Evolutionary conservation across 1,140 invertebrate species (phyloP), one percentile per base, ranked within the genome.

Genomic region (Liolophura sinensis): DNA sequence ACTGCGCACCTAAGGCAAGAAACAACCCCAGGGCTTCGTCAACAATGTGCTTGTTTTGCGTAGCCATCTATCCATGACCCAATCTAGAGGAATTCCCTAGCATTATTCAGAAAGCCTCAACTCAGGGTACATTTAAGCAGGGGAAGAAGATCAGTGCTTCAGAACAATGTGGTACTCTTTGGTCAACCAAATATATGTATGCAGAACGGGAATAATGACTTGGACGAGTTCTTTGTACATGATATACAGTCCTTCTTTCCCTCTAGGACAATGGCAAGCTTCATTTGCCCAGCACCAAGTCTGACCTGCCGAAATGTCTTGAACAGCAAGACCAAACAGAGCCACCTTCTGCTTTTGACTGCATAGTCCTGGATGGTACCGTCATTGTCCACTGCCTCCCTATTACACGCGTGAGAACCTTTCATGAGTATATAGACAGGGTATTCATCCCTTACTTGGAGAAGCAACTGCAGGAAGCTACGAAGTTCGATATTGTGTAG

Each of bases 191-290:
- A 9, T 9, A 40, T 40, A 40, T 40, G 3, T 40, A 40, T 40
- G 31, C 3, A 40, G 22, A 52, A 55, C 20, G 20, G 68, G 3
- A 52, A 70, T 56, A 51, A 25, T 52, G 59, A 70, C 27, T 50
- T 67, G 46, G 47, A 22, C 27, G 47, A 65, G 46, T 69, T 69
- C 48, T 70, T 67, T 40, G 24, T 25, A 22, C 50, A 70, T 62
- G 64, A 70, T 50, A 67, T 54, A 24, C 50, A 67, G 18, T 1
- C 59, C 6, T 67, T 54, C 64, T 58, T 54, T 64, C 68, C 18
- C 56, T 68, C 31, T 40, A 31, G 24, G 14, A 68, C 18, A 40
- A 1, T 50, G 61, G 62, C 9, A 64, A 68, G 11, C 58, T n/a
- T 55, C 20, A 14, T 40, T 62, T n/a, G 22, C 62, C 31, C 31